Base-by-base conservation (phyloP, 2,888 invertebrate genomes). In the Leptogaster cylindrica region DNA sequence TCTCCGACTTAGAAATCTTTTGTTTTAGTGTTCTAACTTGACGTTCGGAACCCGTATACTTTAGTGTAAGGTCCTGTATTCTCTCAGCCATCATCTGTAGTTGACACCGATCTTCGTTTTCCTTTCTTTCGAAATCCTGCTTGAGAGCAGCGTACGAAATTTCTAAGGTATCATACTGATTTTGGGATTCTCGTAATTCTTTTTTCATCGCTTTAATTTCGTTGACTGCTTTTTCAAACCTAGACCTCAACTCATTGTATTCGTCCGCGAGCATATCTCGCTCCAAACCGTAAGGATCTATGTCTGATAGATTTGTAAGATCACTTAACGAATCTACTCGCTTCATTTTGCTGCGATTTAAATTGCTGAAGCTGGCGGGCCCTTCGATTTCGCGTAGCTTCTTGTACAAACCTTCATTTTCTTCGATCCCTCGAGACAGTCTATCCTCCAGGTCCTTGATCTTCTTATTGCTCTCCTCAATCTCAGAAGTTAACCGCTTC, bases 151-250 rank as follows among this genome's bases (percentile, higher is more conserved):
- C 85, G 74, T 91, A 89, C n/a, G 89, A 87, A 65, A 93, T 82
- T 77, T 93, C 93, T 33, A 93, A 81, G 73, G 89, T 89, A 75
- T 93, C 93, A 73, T 89, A 91, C 78, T 89, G 87, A 66, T 88
- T 88, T 76, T 93, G 89, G 2, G 92, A 89, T 72, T 92, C 91
- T 23, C 90, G 86, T 1, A 93, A 82, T 76, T 92, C 92, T 44
- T 88, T 85, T 74, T 92, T 91, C 87, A 93, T 90, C 1, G 90
- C 89, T 75, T 90, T 85, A 61, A 93, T 93, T 82, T 93, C 93
- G 72, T 88, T 85, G 14, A 93, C 88, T 0, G 93, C 93, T 77
- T 91, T 91, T 74, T 91, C 88, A 76, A 93, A 93, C 66, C 93
- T 84, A 48, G 86, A 85, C 70, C 88, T 85, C 67, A 93, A 80